These are phyloP conservation scores for Callocephalon fimbriatum DNA, from an alignment of 2,113 vertebrate species.

Conservation along the genomic window DNA sequence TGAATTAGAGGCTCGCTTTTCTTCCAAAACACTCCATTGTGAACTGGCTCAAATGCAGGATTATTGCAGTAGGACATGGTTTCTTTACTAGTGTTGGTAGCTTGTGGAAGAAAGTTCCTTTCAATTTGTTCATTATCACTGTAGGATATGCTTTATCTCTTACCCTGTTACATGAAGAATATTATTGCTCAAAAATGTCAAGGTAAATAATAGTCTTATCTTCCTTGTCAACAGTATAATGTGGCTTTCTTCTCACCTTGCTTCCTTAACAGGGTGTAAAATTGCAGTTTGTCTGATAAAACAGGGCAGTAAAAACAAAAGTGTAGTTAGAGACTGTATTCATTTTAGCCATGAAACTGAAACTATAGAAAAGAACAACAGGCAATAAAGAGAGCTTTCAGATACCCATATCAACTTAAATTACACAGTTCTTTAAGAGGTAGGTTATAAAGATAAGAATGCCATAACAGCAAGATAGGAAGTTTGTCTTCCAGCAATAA, in stretches of 20 bases:
- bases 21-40: neutral
- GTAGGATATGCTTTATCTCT: slow-evolving; percentile 48
- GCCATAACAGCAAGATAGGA: neutral
- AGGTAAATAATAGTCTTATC: slow-evolving; percentile 61
- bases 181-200: slow-evolving; percentile 40
- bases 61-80: neutral
- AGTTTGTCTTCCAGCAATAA: neutral
- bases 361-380: slow-evolving; percentile 17
- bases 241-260: slow-evolving; percentile 44
- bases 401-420: slow-evolving; percentile 8
- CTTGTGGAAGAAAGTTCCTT: slow-evolving; percentile 10
- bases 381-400: slow-evolving; percentile 48
- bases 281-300: slow-evolving; percentile 61
- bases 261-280: slow-evolving; percentile 51
- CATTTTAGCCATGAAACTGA: slow-evolving; percentile 42
- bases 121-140: neutral
- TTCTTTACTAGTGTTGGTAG: neutral
- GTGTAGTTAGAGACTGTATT: neutral
- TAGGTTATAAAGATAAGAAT: slow-evolving; percentile 28
- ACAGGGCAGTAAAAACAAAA: slow-evolving; percentile 50
- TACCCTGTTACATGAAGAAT: slow-evolving; percentile 23
- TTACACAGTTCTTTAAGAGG: slow-evolving; percentile 1
- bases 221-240: slow-evolving; percentile 42
- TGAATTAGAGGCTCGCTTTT: neutral
- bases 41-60: neutral